Percentiles rank a stretch among this genome's conserved stretches.
These are phyloP conservation scores for Hyphantria cunea DNA, from an alignment of 1,140 invertebrate species.

Conservation along the genomic window DNA sequence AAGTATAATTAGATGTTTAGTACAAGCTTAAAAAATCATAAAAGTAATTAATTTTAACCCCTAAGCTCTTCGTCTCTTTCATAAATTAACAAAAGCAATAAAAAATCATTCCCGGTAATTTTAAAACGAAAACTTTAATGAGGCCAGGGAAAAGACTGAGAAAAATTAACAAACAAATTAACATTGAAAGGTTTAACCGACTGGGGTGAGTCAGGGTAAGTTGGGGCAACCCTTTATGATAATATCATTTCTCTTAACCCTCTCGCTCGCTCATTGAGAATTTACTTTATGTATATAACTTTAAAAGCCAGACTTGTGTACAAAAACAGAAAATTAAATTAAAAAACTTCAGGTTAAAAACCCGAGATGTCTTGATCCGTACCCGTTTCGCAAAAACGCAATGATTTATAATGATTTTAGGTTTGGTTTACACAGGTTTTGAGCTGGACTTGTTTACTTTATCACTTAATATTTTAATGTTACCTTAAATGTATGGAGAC, in stretches of 20 bases:
- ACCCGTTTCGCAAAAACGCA: too few species aligned
- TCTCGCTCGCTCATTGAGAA: slow-evolving; percentile 32
- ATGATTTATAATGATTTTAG: too few species aligned
- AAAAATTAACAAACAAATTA: slow-evolving; percentile 74
- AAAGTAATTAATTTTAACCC: too few species aligned
- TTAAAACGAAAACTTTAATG: slow-evolving; percentile 43
- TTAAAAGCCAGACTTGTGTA: slow-evolving; percentile 24
- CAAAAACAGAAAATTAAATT: slow-evolving; percentile 3
- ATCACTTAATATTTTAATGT: too few species aligned
- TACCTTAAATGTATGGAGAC: too few species aligned
- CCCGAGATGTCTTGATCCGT: background rate
- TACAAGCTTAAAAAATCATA: too few species aligned
- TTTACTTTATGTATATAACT: slow-evolving; percentile 34
- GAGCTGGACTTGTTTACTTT: too few species aligned
- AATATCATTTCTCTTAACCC: slow-evolving; percentile 49
- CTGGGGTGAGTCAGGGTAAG: slow-evolving; percentile 25
- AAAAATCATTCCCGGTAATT: slow-evolving; percentile 38
- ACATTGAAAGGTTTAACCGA: slow-evolving; percentile 64
- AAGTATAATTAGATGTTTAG: too few species aligned
- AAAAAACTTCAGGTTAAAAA: background rate
- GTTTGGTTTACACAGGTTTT: too few species aligned
- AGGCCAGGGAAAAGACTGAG: slow-evolving; percentile 41
- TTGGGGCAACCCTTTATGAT: slow-evolving; percentile 59
- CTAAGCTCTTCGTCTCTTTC: background rate
- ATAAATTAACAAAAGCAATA: slow-evolving; percentile 5